phyloP scores from a whole-genome alignment of 2,113 vertebrate genomes.

The Barbus barbus region DNA sequence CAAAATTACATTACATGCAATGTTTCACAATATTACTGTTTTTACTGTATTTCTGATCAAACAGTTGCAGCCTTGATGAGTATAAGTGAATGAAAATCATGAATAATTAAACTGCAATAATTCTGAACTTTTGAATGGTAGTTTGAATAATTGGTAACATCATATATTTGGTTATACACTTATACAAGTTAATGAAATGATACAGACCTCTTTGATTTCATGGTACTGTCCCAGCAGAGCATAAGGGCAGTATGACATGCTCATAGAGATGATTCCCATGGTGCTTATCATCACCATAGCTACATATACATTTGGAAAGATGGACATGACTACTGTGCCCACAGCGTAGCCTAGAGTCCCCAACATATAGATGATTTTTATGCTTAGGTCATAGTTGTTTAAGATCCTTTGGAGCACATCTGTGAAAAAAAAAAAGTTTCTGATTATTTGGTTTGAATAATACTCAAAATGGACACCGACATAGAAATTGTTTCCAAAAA shows the following conservation, averaged over 20 bases:
- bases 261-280: slow-evolving; percentile 95
- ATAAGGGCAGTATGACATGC: slow-evolving; percentile 96
- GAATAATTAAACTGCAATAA: neutral
- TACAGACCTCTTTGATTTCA: slow-evolving; percentile 88
- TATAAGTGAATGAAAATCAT: neutral
- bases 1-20: no score
- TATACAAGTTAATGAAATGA: neutral
- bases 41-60: neutral
- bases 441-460: neutral
- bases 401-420: slow-evolving; percentile 94
- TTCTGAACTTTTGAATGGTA: neutral
- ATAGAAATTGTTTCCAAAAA: no score
- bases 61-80: neutral
- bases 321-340: slow-evolving; percentile 90
- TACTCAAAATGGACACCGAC: neutral
- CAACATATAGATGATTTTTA: slow-evolving; percentile 90
- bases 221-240: slow-evolving; percentile 96
- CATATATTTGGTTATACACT: neutral
- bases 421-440: slow-evolving; percentile 61
- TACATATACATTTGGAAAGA: slow-evolving; percentile 91
- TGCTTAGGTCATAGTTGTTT: slow-evolving; percentile 92
- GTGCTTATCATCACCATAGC: slow-evolving; percentile 93
- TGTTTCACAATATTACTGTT: no score
- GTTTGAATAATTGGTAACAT: neutral
- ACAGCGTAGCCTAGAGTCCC: slow-evolving; percentile 89